These are phyloP conservation scores for Eupithecia pulchellata DNA, from an alignment of 2,888 invertebrate species.

Conservation along the genomic window DNA sequence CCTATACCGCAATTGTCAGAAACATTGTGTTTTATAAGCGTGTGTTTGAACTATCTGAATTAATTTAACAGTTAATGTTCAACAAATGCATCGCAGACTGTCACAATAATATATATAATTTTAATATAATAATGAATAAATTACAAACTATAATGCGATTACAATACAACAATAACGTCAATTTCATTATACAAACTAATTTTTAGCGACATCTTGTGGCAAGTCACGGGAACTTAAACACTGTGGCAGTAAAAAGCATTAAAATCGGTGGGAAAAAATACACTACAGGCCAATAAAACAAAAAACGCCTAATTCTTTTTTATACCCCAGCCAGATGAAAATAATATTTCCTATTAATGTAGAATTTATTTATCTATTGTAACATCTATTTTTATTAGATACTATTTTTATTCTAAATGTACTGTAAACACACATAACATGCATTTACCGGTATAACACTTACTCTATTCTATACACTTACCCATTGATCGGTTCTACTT, in stretches of 20 bases:
- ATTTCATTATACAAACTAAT: slow-evolving; percentile 34
- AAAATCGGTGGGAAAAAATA: slow-evolving; percentile 66
- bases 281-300: slow-evolving; percentile 54
- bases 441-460: slow-evolving; percentile 71
- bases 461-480: slow-evolving; percentile 55
- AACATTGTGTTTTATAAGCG: too few species aligned
- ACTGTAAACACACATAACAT: slow-evolving; percentile 66
- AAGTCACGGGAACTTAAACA: slow-evolving; percentile 45
- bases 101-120: slow-evolving; percentile 52
- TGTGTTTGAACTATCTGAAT: not conserved
- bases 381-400: slow-evolving; percentile 42
- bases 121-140: slow-evolving; percentile 58
- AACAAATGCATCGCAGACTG: slow-evolving; percentile 74
- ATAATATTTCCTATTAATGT: slow-evolving; percentile 27
- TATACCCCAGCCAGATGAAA: slow-evolving; percentile 51
- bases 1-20: too few species aligned
- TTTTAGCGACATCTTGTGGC: slow-evolving; percentile 38
- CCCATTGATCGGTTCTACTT: slow-evolving; percentile 60
- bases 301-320: slow-evolving; percentile 26
- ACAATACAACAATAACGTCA: slow-evolving; percentile 67
- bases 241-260: slow-evolving; percentile 55
- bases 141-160: slow-evolving; percentile 77
- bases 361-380: slow-evolving; percentile 46
- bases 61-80: too few species aligned
- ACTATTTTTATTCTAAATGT: slow-evolving; percentile 35